Percentiles rank a stretch among this genome's conserved stretches.
These are phyloP conservation scores for Acestrorhynchus altus DNA, from an alignment of 2,797 vertebrate species.

Conservation along the genomic window DNA sequence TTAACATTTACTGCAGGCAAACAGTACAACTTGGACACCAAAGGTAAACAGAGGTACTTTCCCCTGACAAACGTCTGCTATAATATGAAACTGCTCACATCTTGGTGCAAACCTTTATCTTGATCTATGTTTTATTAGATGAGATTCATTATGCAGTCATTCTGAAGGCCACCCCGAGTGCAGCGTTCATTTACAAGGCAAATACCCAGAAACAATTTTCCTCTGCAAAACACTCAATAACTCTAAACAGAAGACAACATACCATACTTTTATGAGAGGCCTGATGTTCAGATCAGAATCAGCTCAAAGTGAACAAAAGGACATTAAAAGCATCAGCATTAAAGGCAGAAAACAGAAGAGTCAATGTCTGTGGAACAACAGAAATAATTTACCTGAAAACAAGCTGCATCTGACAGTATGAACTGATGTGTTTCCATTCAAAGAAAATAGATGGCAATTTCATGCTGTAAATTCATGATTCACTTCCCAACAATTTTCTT, in stretches of 20 bases:
- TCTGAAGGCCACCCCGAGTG: constrained; percentile 13
- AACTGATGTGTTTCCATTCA: background rate
- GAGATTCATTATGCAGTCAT: constrained; percentile 6
- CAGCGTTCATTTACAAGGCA: constrained; percentile 22
- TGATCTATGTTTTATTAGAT: constrained; percentile 5
- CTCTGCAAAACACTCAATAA: background rate
- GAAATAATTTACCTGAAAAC: background rate
- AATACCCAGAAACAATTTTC: background rate
- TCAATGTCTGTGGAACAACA: background rate
- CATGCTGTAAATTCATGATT: background rate
- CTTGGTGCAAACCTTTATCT: background rate
- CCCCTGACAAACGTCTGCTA: background rate
- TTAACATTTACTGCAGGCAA: background rate
- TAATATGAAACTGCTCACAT: background rate
- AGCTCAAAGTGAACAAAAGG: background rate
- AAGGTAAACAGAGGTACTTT: background rate
- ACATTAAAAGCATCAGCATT: background rate
- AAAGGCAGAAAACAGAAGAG: background rate
- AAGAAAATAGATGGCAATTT: background rate
- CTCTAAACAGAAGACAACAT: background rate
- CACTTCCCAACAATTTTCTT: background rate
- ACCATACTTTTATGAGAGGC: background rate
- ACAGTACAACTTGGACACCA: background rate
- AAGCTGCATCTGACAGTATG: background rate
- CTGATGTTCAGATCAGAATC: background rate